Evolutionary conservation across 2,888 invertebrate genomes (phyloP), one percentile per base, ranked within the genome.

Genomic region (Nowickia ferox): DNA sequence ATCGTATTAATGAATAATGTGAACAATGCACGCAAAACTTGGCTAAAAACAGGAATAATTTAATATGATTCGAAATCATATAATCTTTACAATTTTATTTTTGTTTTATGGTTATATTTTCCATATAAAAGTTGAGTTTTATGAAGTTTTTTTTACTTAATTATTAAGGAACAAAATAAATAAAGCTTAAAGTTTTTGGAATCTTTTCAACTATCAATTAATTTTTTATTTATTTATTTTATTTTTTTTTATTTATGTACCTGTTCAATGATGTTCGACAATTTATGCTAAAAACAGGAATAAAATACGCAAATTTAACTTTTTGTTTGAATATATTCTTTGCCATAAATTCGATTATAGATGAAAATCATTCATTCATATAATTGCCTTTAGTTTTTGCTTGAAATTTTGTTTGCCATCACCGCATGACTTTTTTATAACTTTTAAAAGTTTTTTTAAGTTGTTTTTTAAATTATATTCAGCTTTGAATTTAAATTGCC

Each of bases 401-500:
- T 11, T 68, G 13, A 68, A 38, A 53, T 63, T 30, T 17, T 63
- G 42, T 19, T 63, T 61, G 11, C 17, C 4, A 9, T 30, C n/a
- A 48, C 19, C 42, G n/a, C 44, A 19, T 66, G 13, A 38, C 19
- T 53, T 22, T 68, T 38, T 19, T 66, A 15, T n/a, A 51, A 13
- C 30, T 40, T 40, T 19, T 53, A 68, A 13, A 11, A 30, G 30
- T 0, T 69, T n/a, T 53, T 59, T 74, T 59, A 46, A 46, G 15
- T n/a, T 68, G 38, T 42, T 30, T 38, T 53, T 55, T 55, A 17
- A 53, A 71, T 44, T 11, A 71, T 57, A 44, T 48, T 74, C 51
- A 30, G 74, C 40, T 51, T 61, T 40, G 74, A 51, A 74, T 74
- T 51, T 63, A 40, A 63, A 74, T 74, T n/a, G 63, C 63, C 11